These are phyloP conservation scores for Apis florea DNA, from an alignment of 1,140 invertebrate species.

Conservation along the genomic window DNA sequence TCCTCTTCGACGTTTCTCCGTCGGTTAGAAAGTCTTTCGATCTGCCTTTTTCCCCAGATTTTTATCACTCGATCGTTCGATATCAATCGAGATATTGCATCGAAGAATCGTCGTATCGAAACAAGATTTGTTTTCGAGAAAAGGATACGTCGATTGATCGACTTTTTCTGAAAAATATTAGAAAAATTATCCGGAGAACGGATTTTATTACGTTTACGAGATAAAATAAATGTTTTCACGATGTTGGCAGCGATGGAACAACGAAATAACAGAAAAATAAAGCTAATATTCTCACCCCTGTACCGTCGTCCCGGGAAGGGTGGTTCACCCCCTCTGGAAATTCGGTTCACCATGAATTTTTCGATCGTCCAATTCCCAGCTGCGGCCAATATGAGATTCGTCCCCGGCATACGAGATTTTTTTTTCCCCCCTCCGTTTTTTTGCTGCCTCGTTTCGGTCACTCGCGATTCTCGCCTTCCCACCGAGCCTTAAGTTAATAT, in stretches of 20 bases:
- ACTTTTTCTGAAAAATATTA: no score
- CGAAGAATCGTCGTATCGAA: no score
- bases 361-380: constrained; percentile 65
- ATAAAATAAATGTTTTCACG: no score
- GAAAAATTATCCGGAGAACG: no score
- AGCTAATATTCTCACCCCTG: constrained; percentile 23
- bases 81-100: no score
- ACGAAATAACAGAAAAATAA: constrained; percentile 6
- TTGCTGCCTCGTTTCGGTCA: constrained; percentile 54
- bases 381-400: constrained; percentile 67
- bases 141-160: no score
- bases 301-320: not conserved
- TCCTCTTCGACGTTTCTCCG: not conserved
- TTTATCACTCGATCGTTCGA: no score
- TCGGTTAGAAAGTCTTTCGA: no score
- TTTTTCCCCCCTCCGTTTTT: constrained; percentile 52
- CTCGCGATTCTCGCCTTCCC: constrained; percentile 72
- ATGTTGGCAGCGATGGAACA: not conserved
- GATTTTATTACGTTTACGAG: no score
- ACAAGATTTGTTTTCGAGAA: no score
- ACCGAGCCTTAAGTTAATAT: constrained; percentile 77
- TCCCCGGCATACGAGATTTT: constrained; percentile 78
- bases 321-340: constrained; percentile 28
- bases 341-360: constrained; percentile 65
- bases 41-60: no score